phyloP scores from a whole-genome alignment of 23 tunicate genomes.

The Halocynthia roretzi region DNA sequence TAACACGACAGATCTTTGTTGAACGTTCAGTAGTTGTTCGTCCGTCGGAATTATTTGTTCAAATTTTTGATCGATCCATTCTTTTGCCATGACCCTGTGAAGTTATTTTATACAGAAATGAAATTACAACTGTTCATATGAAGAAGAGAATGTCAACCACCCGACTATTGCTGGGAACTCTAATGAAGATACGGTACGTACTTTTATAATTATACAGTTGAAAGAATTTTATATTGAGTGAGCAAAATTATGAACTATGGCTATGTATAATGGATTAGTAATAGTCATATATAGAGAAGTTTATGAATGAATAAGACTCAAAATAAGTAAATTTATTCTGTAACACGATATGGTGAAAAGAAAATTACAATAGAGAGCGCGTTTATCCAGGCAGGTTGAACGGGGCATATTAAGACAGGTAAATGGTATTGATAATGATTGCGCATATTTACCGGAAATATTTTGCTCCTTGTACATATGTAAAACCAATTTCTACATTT shows the following conservation, averaged over 20 bases:
- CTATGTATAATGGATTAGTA: too few species aligned
- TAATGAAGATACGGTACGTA: neutral
- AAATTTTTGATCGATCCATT: conserved; percentile 30
- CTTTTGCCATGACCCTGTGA: conserved; percentile 46
- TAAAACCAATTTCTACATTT: conserved; percentile 36
- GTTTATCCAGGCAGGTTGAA: neutral
- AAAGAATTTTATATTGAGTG: neutral
- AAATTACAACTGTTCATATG: neutral
- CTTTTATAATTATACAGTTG: neutral
- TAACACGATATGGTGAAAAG: conserved; percentile 1
- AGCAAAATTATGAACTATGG: too few species aligned
- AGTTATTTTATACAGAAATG: neutral
- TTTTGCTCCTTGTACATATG: conserved; percentile 22
- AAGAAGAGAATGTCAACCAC: neutral
- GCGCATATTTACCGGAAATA: conserved; percentile 19
- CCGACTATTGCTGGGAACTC: neutral
- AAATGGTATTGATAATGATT: neutral
- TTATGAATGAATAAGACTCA: too few species aligned
- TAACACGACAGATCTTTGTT: conserved; percentile 32
- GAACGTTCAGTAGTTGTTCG: conserved; percentile 8
- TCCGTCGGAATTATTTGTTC: conserved; percentile 35
- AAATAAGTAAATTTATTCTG: neutral
- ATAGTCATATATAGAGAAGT: too few species aligned
- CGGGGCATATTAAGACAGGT: conserved; percentile 11
- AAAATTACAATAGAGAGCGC: neutral